These are phyloP conservation scores for Forbesichthys papilliferus DNA, from an alignment of 2,113 vertebrate species.

Conservation along the genomic window DNA sequence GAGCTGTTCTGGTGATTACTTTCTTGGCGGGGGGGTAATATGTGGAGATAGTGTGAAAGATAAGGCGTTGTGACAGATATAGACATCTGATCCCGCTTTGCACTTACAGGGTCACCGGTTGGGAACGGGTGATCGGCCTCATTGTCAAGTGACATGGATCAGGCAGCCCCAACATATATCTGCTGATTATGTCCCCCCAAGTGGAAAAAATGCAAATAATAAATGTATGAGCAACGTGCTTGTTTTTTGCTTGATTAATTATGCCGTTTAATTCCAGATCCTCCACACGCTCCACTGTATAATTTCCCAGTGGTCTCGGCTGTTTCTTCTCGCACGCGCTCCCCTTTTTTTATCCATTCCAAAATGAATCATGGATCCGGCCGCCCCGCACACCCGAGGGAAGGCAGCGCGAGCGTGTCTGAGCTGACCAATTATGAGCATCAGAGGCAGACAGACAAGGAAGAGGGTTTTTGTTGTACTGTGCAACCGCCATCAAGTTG, in stretches of 20 bases:
- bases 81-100: conserved; percentile 37
- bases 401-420: conserved; percentile 62
- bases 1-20: conserved; percentile 61
- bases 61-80: conserved; percentile 8
- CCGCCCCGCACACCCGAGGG: conserved; percentile 64
- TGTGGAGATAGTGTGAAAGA: conserved; percentile 37
- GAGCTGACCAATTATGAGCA: conserved; percentile 74
- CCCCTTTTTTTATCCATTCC: conserved; percentile 62
- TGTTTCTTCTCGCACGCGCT: conserved; percentile 71
- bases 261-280: conserved; percentile 83
- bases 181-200: conserved; percentile 76
- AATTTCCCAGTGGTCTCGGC: conserved; percentile 81
- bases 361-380: conserved; percentile 79
- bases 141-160: conserved; percentile 55
- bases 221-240: conserved; percentile 79
- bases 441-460: conserved; percentile 60
- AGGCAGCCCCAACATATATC: conserved; percentile 58
- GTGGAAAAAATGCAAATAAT: conserved; percentile 80
- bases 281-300: conserved; percentile 73
- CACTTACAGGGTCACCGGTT: conserved; percentile 62
- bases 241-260: conserved; percentile 82
- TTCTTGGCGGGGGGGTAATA: conserved; percentile 52
- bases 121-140: conserved; percentile 44
- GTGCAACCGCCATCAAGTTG: conserved; percentile 51
- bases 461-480: conserved; percentile 63